Base-by-base conservation (phyloP, 2,113 vertebrate species). In the Lonchura striata region DNA sequence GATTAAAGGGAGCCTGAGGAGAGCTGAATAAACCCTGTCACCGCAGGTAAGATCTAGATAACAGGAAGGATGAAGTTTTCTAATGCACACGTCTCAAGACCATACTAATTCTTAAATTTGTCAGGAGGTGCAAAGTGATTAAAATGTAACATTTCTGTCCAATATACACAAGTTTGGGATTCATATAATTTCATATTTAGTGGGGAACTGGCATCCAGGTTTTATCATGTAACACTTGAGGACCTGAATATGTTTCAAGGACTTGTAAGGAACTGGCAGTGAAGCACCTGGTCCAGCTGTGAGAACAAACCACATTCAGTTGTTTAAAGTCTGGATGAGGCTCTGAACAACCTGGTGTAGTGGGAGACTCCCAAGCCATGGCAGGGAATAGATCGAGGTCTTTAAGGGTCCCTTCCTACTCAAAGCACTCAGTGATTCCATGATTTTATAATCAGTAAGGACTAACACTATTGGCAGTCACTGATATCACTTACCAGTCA, bases 1-100 rank as follows among this genome's bases (percentile, higher is more conserved):
- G 95, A 95, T 89, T 54, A 95, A 94, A 94, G 78, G 70, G 69
- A 91, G 70, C 79, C 82, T 74, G 71, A 85, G 82, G 86, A 95
- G 91, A 91, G 84, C 75, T 93, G 71, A 90, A 95, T 59, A 96
- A 94, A 59, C 63, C 49, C 20, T 59, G 78, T 69, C 93, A 95
- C 65, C 0, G 0, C 61, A 35, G 84, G 84, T 79, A 74, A 94
- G 59, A 82, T 50, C 42, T 33, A 65, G 87, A 56, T 85, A 87
- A 94, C 30, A 78, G 82, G n/a, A 95, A 28, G 13, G 3, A 30
- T 39, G 61, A 75, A 59, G 87, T 69, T 82, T 11, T 22, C n/a
- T 87, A 88, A 74, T 39, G 49, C 74, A 65, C 31, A 5, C 2
- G 22, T 90, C 63, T 50, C 63, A 50, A 65, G 39, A 50, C 50